Evolutionary conservation across 2,113 vertebrate genomes (phyloP).

Genomic region (Dipodomys ordii): DNA sequence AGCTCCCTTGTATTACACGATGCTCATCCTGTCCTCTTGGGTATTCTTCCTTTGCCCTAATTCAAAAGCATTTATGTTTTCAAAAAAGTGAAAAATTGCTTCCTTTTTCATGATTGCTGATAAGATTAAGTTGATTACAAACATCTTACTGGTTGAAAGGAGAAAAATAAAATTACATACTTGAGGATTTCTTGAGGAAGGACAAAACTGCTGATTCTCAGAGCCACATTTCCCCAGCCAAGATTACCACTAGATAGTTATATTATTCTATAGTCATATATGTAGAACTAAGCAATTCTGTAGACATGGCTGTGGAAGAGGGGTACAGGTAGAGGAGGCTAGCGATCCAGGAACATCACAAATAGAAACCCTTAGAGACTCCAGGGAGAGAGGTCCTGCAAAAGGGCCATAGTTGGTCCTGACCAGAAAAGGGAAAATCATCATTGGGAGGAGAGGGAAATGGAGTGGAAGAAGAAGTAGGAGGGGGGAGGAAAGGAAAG

Average conservation of each 20-base stretch:
- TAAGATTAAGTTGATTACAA: not conserved
- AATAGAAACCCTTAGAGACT: not conserved
- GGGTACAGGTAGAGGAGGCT: rapidly evolving
- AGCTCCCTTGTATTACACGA: not conserved
- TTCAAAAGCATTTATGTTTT: not conserved
- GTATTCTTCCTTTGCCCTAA: not conserved
- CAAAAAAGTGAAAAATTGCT: not conserved
- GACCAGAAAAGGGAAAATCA: not conserved
- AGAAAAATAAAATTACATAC: not conserved
- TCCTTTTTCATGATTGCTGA: not conserved
- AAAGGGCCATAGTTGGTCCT: not conserved
- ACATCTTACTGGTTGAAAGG: not conserved
- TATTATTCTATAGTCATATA: not conserved
- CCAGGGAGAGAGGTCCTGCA: rapidly evolving
- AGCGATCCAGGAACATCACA: not conserved
- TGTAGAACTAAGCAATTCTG: not conserved
- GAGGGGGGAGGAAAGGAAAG: too few species aligned
- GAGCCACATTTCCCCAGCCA: not conserved
- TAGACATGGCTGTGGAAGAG: not conserved
- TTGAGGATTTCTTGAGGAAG: not conserved
- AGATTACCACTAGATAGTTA: too few species aligned
- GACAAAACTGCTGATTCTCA: not conserved
- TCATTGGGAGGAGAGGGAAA: not conserved
- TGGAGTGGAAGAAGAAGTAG: not conserved
- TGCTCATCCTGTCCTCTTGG: not conserved